These are phyloP conservation scores for Philhelius pedissequus DNA, from an alignment of 2,888 invertebrate genomes.

Conservation along the genomic window DNA sequence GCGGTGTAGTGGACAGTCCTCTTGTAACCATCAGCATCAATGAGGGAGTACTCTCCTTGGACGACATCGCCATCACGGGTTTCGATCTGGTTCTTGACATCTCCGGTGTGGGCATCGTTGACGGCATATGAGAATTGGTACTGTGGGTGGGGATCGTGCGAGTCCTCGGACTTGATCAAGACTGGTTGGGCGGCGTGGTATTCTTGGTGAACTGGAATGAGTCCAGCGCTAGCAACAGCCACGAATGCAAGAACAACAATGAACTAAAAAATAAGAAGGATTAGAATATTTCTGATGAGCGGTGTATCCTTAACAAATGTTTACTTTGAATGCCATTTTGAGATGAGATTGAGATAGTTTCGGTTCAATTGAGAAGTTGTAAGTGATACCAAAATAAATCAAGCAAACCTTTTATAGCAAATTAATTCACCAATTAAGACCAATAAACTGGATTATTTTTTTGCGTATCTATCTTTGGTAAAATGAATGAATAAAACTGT, in stretches of 20 bases:
- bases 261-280: constrained; percentile 43
- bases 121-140: constrained; percentile 76
- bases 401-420: neutral
- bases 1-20: constrained; percentile 79
- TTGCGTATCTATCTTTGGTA: neutral
- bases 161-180: constrained; percentile 36
- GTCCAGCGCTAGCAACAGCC: constrained; percentile 70
- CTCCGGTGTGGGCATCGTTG: constrained; percentile 77
- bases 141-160: constrained; percentile 61
- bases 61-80: constrained; percentile 78
- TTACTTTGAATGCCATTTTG: constrained; percentile 12
- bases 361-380: neutral
- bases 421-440: neutral
- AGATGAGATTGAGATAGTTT: neutral
- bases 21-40: constrained; percentile 78
- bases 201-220: no score
- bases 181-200: constrained; percentile 65
- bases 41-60: constrained; percentile 78
- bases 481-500: neutral
- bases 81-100: constrained; percentile 78
- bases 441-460: neutral
- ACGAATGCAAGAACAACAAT: constrained; percentile 65
- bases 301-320: neutral
- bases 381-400: neutral
- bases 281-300: neutral